Evolutionary conservation across 2,113 vertebrate genomes (phyloP).

Genomic region (Rhinoderma darwinii): DNA sequence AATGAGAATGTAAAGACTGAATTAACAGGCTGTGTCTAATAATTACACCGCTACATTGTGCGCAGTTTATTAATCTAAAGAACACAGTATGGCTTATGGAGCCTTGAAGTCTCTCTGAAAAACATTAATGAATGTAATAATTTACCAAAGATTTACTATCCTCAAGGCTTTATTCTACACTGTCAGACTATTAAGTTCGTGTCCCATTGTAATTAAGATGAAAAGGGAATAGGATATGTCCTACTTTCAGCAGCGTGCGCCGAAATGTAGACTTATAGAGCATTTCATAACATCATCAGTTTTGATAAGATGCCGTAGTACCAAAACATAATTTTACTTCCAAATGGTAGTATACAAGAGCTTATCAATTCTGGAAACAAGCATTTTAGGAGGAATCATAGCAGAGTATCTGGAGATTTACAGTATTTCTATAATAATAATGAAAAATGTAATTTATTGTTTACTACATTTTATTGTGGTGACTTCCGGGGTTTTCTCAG

Average conservation of each 20-base stretch:
- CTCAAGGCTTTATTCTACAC: background rate
- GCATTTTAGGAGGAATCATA: background rate
- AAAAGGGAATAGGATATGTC: background rate
- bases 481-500: too few relatives aligned
- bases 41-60: constrained; percentile 40
- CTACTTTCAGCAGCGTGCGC: constrained; percentile 16
- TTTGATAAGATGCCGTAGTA: background rate
- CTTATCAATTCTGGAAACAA: background rate
- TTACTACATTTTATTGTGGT: background rate
- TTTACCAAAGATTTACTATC: constrained; percentile 23
- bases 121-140: constrained; percentile 44
- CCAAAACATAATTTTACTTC: background rate
- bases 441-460: background rate
- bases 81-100: constrained; percentile 31
- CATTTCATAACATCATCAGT: background rate
- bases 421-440: background rate
- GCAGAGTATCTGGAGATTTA: background rate
- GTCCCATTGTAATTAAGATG: constrained; percentile 34
- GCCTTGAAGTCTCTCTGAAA: constrained; percentile 26
- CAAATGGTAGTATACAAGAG: background rate
- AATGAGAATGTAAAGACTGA: constrained; percentile 30
- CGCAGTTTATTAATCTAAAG: constrained; percentile 22
- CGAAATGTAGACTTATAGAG: background rate
- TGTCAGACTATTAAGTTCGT: constrained; percentile 10
- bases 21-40: constrained; percentile 45